Conservation (phyloP, 2,888 invertebrate species). For the Chrysolina americana region DNA sequence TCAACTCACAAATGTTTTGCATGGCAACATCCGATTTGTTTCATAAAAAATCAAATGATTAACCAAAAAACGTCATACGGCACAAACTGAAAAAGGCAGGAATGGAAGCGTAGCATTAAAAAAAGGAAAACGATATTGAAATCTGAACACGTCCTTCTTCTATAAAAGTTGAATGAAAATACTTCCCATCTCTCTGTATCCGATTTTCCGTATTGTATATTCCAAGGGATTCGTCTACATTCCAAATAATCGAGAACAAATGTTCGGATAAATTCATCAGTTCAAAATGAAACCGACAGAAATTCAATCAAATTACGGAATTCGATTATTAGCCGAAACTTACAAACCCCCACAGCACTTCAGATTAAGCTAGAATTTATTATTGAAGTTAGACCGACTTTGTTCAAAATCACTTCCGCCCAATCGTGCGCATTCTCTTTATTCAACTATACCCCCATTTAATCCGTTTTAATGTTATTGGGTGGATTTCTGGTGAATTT, state of each 20-base stretch:
- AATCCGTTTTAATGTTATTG: slow-evolving; percentile 67
- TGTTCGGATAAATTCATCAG: background rate
- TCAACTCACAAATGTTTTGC: too few species aligned
- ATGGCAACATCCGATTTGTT: too few species aligned
- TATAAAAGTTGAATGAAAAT: too few species aligned
- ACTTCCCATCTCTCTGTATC: too few species aligned
- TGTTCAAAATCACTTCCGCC: slow-evolving; percentile 66
- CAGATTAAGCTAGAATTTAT: slow-evolving; percentile 65
- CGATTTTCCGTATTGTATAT: too few species aligned
- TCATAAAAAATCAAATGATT: too few species aligned
- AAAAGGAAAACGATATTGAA: too few species aligned
- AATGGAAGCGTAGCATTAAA: too few species aligned
- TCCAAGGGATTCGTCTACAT: too few species aligned
- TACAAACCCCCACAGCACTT: slow-evolving; percentile 56
- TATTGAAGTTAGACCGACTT: slow-evolving; percentile 67
- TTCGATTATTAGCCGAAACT: slow-evolving; percentile 56
- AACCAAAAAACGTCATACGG: too few species aligned
- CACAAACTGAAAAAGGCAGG: too few species aligned
- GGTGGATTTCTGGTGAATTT: slow-evolving; percentile 65
- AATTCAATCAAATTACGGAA: slow-evolving; percentile 43
- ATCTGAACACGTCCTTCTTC: too few species aligned
- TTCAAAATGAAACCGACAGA: background rate
- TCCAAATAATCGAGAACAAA: background rate
- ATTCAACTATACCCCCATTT: slow-evolving; percentile 66
- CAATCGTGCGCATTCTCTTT: slow-evolving; percentile 68